Percentiles rank a stretch among this genome's conserved stretches.
phyloP scores from a whole-genome alignment of 2,113 vertebrate genomes.

The Mixornis gularis region DNA sequence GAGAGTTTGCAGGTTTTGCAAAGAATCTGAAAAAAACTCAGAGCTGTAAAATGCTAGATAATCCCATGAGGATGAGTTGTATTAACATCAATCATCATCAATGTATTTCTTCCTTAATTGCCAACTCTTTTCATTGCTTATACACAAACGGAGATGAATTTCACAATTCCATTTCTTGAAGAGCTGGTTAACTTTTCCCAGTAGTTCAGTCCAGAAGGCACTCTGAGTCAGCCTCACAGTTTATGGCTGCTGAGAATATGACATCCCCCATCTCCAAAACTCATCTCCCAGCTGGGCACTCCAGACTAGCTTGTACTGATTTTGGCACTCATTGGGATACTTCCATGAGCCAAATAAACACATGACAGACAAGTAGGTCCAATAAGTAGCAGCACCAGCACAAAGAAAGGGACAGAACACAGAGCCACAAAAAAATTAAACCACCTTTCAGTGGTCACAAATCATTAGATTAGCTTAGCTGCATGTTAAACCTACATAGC shows the following conservation, averaged over 20 bases:
- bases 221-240: neutral
- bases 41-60: neutral
- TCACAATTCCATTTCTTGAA: neutral
- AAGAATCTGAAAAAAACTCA: neutral
- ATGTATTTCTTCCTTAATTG: neutral
- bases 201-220: neutral
- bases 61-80: neutral
- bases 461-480: neutral
- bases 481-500: neutral
- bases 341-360: neutral
- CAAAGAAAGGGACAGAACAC: neutral
- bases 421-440: neutral
- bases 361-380: neutral
- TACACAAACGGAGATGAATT: neutral
- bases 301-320: neutral
- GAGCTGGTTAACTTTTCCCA: neutral
- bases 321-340: neutral
- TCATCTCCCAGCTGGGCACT: neutral
- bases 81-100: neutral
- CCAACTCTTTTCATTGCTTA: neutral
- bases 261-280: neutral
- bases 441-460: neutral
- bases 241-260: neutral
- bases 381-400: neutral
- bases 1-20: constrained; percentile 15